A percentile compares a stretch with the other conserved stretches of the same genome.
Conservation (phyloP, 2,797 vertebrate genomes). For the Otolemur crassicaudatus region DNA sequence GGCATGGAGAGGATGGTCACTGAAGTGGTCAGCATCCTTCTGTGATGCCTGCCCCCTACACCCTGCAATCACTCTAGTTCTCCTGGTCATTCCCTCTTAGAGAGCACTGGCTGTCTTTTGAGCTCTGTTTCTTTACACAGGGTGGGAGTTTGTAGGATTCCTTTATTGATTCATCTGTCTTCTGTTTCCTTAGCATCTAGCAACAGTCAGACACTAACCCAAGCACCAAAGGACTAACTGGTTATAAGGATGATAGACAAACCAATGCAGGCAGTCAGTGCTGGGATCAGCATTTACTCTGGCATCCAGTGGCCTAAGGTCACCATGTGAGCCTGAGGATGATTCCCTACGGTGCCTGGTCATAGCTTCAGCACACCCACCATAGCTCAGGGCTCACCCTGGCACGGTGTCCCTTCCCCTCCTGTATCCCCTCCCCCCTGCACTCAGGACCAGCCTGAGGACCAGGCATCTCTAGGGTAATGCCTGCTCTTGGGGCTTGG, state of each 20-base stretch:
- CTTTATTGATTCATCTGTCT: background rate
- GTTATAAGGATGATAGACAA: background rate
- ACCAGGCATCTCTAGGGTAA: background rate
- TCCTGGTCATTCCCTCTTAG: background rate
- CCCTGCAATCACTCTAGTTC: too few relatives aligned
- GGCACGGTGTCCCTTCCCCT: background rate
- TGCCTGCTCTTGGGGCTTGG: background rate
- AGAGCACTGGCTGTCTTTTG: background rate
- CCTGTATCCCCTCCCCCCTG: background rate
- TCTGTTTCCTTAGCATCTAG: background rate
- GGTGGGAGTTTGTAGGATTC: background rate
- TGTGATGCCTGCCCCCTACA: background rate
- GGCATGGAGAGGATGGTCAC: background rate
- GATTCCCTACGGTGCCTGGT: background rate
- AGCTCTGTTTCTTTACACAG: background rate
- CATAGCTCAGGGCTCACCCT: background rate
- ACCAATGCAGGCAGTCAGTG: background rate
- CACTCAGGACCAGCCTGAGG: background rate
- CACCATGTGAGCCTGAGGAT: background rate
- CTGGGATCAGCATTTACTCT: background rate
- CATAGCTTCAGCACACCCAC: background rate
- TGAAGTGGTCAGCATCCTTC: background rate
- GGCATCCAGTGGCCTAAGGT: background rate
- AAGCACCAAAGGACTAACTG: background rate
- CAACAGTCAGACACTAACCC: background rate